A percentile compares a stretch with the other conserved stretches of the same genome.
Conservation (phyloP, 2,888 invertebrate genomes). For the Melieria crassipennis region DNA sequence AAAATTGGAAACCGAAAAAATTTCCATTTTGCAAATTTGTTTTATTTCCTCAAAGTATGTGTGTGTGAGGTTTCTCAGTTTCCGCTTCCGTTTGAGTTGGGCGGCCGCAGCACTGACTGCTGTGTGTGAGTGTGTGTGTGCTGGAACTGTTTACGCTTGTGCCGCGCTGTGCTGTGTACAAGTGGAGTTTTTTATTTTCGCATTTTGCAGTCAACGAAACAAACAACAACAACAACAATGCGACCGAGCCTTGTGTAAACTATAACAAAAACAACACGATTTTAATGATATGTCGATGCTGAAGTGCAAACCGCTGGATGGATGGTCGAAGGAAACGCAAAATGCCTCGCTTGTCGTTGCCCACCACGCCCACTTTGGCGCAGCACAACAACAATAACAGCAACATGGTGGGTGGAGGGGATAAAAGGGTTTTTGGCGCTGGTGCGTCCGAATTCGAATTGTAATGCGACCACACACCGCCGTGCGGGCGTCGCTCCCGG, state of each 20-base stretch:
- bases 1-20: constrained; percentile 25
- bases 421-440: constrained; percentile 46
- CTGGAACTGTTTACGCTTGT: neutral
- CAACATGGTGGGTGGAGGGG: neutral
- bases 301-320: neutral
- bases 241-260: neutral
- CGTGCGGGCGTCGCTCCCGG: constrained; percentile 11
- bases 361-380: neutral
- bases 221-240: neutral
- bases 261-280: constrained; percentile 35
- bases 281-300: constrained; percentile 55
- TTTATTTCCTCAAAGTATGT: neutral
- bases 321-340: neutral
- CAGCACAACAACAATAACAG: neutral
- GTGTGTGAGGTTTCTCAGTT: constrained; percentile 43
- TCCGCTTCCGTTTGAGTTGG: constrained; percentile 50
- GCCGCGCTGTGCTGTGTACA: too few relatives aligned
- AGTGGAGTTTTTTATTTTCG: constrained; percentile 29
- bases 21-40: constrained; percentile 28
- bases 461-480: constrained; percentile 47
- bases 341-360: neutral
- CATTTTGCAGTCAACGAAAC: constrained; percentile 15
- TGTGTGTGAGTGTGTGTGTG: constrained; percentile 19
- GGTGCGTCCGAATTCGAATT: constrained; percentile 57
- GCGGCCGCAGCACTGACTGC: constrained; percentile 12